Base-by-base conservation (phyloP, 2,113 vertebrate genomes). In the Steatornis caripensis region DNA sequence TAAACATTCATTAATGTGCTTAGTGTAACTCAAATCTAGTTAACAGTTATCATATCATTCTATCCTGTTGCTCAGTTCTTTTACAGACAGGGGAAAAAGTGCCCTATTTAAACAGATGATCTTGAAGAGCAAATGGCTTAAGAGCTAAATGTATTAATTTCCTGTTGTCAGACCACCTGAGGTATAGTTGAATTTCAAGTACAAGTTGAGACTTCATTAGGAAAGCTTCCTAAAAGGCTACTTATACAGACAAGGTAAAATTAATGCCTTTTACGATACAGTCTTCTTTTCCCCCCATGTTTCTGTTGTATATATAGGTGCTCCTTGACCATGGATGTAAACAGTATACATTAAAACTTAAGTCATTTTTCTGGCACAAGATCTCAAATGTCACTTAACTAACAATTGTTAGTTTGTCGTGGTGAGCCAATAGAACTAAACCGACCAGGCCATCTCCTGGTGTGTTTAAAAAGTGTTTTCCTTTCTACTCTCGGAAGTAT, bases 141-240 rank as follows among this genome's bases (percentile, higher is more conserved):
- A 94, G 71, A 64, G 53, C 83, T 93, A 83, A 92, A 79, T 66
- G 21, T 45, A 49, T 86, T 87, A 30, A 75, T 93, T 92, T 89
- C 91, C 57, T 92, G 49, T 87, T 96, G 62, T 83, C 66, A 62
- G 58, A 74, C 82, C n/a, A 61, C 22, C 51, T 71, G 71, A 64
- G 5, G 24, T 54, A 49, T 85, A 94, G 93, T 49, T 95, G 74
- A 78, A 81, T 96, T 93, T 92, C 39, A 69, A 77, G 77, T 69
- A 26, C 60, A 93, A 97, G 57, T 61, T 51, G 39, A 95, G 58
- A 15, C 20, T 90, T 94, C 53, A 83, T 91, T 96, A 89, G 64
- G 29, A 96, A 93, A 92, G 20, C 26, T 88, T 96, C 75, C 55
- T 61, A 61, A 85, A 76, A 81, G 27, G 45, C 8, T n/a, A n/a